A percentile compares a stretch with the other conserved stretches of the same genome.
Conservation (phyloP, 2,113 vertebrate genomes). For the Apodemus speciosus region DNA sequence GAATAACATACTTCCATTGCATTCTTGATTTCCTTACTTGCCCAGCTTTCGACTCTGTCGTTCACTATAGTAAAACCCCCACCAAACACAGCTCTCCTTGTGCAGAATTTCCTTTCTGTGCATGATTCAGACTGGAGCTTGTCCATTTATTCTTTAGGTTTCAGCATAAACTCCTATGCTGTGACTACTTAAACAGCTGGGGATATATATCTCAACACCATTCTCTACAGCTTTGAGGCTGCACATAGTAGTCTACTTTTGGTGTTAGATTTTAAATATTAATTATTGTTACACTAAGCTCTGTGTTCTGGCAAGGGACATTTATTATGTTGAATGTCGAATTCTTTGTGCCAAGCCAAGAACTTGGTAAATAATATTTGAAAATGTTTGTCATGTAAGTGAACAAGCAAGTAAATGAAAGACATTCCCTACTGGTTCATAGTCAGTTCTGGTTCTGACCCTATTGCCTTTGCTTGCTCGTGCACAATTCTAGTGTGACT, state of each 20-base stretch:
- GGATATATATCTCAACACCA: neutral
- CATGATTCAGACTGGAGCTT: neutral
- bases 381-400: constrained; percentile 24
- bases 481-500: neutral
- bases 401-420: neutral
- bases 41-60: neutral
- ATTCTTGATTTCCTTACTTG: neutral
- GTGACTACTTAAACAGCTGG: neutral
- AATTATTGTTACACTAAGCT: constrained; percentile 33
- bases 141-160: neutral
- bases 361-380: constrained; percentile 8
- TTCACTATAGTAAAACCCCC: neutral
- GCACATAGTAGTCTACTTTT: neutral
- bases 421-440: neutral
- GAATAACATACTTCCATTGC: neutral
- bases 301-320: neutral
- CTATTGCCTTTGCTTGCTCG: neutral
- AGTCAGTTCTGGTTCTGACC: neutral
- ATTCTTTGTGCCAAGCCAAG: constrained; percentile 44
- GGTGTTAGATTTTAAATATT: constrained; percentile 15
- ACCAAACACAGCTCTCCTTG: neutral
- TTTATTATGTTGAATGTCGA: constrained; percentile 45
- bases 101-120: neutral
- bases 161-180: neutral
- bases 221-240: neutral